Evolutionary conservation across 2,888 invertebrate species (phyloP), one percentile per base, ranked within the genome.

Genomic region (Ephialtes manifestator): DNA sequence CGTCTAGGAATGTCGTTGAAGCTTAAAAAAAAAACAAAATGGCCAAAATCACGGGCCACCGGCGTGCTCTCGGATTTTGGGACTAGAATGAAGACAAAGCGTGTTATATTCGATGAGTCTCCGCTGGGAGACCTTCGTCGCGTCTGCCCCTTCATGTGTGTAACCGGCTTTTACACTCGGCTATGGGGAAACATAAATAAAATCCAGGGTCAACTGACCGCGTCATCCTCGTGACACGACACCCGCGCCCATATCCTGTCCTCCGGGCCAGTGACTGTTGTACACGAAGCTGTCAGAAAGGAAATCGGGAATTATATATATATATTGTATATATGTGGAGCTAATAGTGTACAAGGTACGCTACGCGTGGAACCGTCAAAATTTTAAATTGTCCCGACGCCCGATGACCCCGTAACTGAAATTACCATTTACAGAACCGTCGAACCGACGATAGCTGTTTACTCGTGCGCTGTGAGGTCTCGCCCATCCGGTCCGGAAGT

Each of bases 171-270:
- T 89, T 87, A 86, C 83, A 75, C 79, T 78, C 82, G 83, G 83
- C 86, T 89, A 90, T 89, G 90, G 91, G 91, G 91, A 91, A 91
- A 91, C 91, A 90, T 91, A 91, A 91, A 91, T 91, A 90, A 90
- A 90, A 90, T 91, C 85, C 91, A 91, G 90, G 91, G 91, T 88
- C 90, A 89, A 89, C 86, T 89, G 88, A 89, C 89, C 90, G 87
- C 85, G 84, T 84, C 83, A 76, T 85, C 84, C 75, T 76, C 78
- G 55, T 81, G 84, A 63, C 75, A 79, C 81, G 83, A 81, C 77
- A 87, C 85, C 85, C 89, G 86, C 87, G 75, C 88, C 89, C 89
- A 89, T 85, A 79, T 89, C 87, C 88, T 86, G 88, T 81, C 20
- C 71, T 11, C 28, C 51, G 60, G 68, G 51, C 81, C 63, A 20